Conservation (phyloP, 2,888 invertebrate species). For the Mesorhabditis belari region DNA sequence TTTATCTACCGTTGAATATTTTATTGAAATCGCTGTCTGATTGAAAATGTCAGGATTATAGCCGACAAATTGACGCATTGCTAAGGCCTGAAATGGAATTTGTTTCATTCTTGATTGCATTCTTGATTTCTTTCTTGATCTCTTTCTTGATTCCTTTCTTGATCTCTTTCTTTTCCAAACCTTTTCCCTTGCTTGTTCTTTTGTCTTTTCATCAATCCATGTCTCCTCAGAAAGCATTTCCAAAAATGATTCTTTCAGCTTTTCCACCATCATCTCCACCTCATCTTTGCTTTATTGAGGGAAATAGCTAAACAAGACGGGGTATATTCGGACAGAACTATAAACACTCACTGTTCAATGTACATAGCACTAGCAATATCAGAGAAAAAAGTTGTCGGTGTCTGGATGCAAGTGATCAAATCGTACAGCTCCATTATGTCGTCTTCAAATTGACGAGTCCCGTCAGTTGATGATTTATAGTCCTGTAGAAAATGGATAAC, state of each 20-base stretch:
- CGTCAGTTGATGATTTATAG: too few relatives aligned
- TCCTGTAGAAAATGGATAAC: too few relatives aligned
- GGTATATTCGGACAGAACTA: neutral
- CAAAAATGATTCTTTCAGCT: neutral
- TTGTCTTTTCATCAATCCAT: constrained; percentile 10
- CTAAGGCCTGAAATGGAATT: too few relatives aligned
- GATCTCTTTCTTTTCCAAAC: too few relatives aligned
- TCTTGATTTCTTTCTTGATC: too few relatives aligned
- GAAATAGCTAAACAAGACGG: neutral
- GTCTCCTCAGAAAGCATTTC: constrained; percentile 3
- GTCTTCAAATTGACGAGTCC: neutral
- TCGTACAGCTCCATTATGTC: neutral
- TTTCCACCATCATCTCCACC: constrained; percentile 4
- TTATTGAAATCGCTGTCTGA: neutral
- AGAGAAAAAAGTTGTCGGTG: neutral
- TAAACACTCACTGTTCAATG: constrained; percentile 5
- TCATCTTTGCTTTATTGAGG: neutral
- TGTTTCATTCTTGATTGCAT: too few relatives aligned
- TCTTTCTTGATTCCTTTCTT: too few relatives aligned
- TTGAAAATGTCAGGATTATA: neutral
- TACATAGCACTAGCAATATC: constrained; percentile 3
- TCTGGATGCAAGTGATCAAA: constrained; percentile 2
- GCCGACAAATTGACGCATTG: neutral
- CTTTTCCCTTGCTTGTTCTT: constrained; percentile 4
- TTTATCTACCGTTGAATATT: neutral